Evolutionary conservation across 1,140 invertebrate genomes (phyloP), one percentile per base, ranked within the genome.

Genomic region (Trichomalopsis sarcophagae): DNA sequence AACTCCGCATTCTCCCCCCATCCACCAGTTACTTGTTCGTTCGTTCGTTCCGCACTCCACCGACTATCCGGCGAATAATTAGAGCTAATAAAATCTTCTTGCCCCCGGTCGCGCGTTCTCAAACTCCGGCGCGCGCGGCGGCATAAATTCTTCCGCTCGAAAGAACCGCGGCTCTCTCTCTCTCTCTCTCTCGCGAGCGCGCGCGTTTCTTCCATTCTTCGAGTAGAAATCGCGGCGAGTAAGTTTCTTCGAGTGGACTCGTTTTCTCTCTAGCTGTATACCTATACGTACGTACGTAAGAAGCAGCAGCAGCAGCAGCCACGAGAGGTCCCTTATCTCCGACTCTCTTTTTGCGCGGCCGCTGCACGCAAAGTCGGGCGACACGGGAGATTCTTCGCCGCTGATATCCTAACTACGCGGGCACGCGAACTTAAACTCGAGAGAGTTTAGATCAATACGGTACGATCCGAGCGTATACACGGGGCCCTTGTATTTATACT

Each of bases 301-400:
- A n/a, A 62, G 21, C 44, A 23, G 69, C 27, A 74, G 69, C 27
- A 74, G 69, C 14, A 66, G 11, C 30, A 76, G 83, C 66, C 83
- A 30, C 85, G 9, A 76, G 78, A 75, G 79, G 36, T 86, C 66
- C 79, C 89, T 90, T 90, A 90, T 90, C 88, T 81, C 76, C 62
- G 80, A 87, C 75, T 89, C 87, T 62, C 62, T 62, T 73, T 71
- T 71, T 71, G 68, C n/a, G 40, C 23, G 6, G 50, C 33, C 40
- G 79, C 73, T 27, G 86, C 90, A 91, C 90, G 90, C 91, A 87
- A 91, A 87, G 87, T 84, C 87, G 84, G 89, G 87, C 87, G 90
- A 90, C 89, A 90, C 55, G 86, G 62, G 87, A 91, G 91, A 91
- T 91, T 89, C 89, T 87, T 86, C 81, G 66, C 78, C 62, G 71